Conservation (phyloP, 1,140 invertebrate genomes). For the Atta texana region DNA sequence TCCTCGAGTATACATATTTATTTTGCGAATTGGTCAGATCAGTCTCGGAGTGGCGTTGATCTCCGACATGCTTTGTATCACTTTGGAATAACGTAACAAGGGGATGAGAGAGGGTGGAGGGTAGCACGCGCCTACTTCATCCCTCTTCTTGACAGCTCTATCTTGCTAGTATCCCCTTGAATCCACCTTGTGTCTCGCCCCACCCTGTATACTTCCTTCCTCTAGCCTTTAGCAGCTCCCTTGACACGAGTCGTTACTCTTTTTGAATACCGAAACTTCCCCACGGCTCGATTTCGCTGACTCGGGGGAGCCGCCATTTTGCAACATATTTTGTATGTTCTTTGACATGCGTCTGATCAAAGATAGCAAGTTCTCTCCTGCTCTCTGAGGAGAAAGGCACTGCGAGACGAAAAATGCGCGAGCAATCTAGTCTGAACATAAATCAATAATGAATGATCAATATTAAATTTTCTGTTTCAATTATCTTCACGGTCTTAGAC, state of each 20-base stretch:
- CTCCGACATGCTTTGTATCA: conserved; percentile 16
- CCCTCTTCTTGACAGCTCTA: conserved; percentile 83
- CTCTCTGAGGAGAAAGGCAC: not conserved
- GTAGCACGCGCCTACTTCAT: conserved; percentile 80
- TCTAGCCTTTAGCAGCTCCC: conserved; percentile 30
- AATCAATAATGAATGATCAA: not conserved
- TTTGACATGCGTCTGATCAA: conserved; percentile 39
- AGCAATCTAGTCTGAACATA: not conserved
- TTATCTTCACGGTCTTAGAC: not conserved
- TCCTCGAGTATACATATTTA: conserved; percentile 19
- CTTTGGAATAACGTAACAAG: conserved; percentile 75
- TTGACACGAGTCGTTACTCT: conserved; percentile 73
- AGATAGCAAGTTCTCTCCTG: not conserved
- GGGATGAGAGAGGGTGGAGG: not conserved
- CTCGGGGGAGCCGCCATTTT: conserved; percentile 8
- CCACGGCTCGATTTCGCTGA: conserved; percentile 64
- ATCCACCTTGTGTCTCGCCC: conserved; percentile 74
- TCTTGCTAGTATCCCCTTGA: conserved; percentile 82
- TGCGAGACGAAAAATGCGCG: not conserved
- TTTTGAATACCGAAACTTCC: conserved; percentile 73
- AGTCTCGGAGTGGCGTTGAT: conserved; percentile 13
- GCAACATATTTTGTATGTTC: conserved; percentile 41
- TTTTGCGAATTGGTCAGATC: conserved; percentile 36
- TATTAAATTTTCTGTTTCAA: not conserved
- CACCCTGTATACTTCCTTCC: conserved; percentile 64